Percentiles rank a stretch among this genome's conserved stretches.
phyloP scores from a whole-genome alignment of 2,888 invertebrate genomes.

The Lithophane leautieri region DNA sequence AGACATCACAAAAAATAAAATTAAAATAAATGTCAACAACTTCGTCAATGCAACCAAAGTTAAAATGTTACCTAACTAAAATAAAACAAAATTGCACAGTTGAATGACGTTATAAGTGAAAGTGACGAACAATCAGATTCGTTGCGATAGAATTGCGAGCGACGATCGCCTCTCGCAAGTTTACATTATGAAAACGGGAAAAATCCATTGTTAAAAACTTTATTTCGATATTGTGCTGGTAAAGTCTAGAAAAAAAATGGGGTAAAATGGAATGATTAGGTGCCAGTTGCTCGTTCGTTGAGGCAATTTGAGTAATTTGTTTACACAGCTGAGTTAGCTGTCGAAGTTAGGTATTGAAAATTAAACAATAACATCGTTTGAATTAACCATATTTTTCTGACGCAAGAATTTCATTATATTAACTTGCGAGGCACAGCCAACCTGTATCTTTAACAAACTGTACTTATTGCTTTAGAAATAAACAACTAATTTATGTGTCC shows the following conservation, averaged over 20 bases:
- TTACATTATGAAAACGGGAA: constrained; percentile 42
- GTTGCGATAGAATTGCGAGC: constrained; percentile 51
- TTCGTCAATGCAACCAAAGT: constrained; percentile 10
- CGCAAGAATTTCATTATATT: neutral
- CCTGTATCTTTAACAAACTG: constrained; percentile 32
- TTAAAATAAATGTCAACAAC: constrained; percentile 24
- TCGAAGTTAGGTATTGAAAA: neutral
- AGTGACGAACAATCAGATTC: constrained; percentile 48
- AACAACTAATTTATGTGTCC: constrained; percentile 47
- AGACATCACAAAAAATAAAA: constrained; percentile 33
- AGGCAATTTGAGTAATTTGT: constrained; percentile 23
- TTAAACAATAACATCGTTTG: constrained; percentile 13
- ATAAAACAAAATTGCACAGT: constrained; percentile 50
- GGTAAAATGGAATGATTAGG: neutral
- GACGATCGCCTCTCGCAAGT: constrained; percentile 52
- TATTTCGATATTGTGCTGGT: constrained; percentile 21
- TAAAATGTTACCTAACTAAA: constrained; percentile 46
- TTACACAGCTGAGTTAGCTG: constrained; percentile 50
- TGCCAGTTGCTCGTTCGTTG: neutral
- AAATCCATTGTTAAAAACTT: constrained; percentile 37
- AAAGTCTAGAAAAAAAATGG: constrained; percentile 12
- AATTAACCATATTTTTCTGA: neutral
- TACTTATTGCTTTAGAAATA: constrained; percentile 56
- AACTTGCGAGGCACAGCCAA: constrained; percentile 38
- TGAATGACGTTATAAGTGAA: constrained; percentile 57